Evolutionary conservation across 1,140 invertebrate species (phyloP).

Genomic region (Drosophila orosa): DNA sequence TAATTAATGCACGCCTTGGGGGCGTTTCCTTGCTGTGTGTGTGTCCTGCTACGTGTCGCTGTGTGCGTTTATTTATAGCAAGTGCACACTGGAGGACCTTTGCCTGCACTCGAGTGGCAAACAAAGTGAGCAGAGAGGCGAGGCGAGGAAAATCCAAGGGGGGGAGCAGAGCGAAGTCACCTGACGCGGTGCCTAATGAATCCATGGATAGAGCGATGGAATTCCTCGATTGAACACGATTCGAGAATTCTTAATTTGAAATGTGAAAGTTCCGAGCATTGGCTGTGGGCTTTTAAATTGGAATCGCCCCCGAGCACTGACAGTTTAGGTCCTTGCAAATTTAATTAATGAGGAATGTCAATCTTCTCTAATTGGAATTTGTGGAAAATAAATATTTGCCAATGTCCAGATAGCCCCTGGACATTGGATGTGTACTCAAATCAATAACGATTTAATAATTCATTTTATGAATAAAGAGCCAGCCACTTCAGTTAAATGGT

Average conservation of each 20-base stretch:
- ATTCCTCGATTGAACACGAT: conserved; percentile 45
- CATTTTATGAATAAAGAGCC: background rate
- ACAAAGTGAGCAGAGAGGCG: conserved; percentile 34
- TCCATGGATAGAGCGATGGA: conserved; percentile 17
- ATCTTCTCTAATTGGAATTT: conserved; percentile 9
- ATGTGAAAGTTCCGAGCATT: conserved; percentile 27
- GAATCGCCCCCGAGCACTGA: conserved; percentile 1
- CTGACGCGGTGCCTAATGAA: conserved; percentile 39
- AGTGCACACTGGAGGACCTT: conserved; percentile 46
- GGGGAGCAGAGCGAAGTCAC: conserved; percentile 1
- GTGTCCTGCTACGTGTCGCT: conserved; percentile 53
- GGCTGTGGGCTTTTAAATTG: conserved; percentile 6
- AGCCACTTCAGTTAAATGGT: background rate
- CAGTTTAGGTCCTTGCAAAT: conserved; percentile 17
- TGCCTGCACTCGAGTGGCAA: conserved; percentile 48
- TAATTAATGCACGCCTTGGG: conserved; percentile 77
- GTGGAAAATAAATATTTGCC: conserved; percentile 9
- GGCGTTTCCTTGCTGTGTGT: conserved; percentile 60
- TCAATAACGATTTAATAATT: background rate
- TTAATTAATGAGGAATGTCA: conserved; percentile 27
- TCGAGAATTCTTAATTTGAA: conserved; percentile 41
- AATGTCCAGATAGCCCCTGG: background rate
- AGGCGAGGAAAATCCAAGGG: conserved; percentile 14
- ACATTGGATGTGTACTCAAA: background rate
- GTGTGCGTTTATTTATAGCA: conserved; percentile 43